Percentiles rank a stretch among this genome's conserved stretches.
These are phyloP conservation scores for Oxyteleia sp. DNA, from an alignment of 2,888 invertebrate species.

Conservation along the genomic window DNA sequence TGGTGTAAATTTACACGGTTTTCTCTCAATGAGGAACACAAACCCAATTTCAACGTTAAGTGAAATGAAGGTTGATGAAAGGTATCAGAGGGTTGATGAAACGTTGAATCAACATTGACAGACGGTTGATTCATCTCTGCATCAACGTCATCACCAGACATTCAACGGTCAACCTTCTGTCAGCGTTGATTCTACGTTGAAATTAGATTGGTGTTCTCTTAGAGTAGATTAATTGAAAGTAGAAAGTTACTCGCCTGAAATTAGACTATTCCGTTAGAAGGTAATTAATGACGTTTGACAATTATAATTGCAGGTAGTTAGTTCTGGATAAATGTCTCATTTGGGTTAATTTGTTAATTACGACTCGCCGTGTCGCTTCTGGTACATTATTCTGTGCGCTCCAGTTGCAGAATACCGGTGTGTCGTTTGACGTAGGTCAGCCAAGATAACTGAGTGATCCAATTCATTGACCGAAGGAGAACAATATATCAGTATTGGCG, in stretches of 20 bases:
- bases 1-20: too few species aligned
- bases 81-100: too few species aligned
- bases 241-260: background rate
- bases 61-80: too few species aligned
- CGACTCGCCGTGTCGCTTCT: constrained; percentile 3
- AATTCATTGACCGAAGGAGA: background rate
- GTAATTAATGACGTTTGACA: constrained; percentile 22
- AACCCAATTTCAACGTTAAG: too few species aligned
- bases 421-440: constrained; percentile 6
- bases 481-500: constrained; percentile 3
- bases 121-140: too few species aligned
- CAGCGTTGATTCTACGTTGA: too few species aligned
- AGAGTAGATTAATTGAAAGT: background rate
- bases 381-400: constrained; percentile 16
- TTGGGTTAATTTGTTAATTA: constrained; percentile 21
- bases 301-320: constrained; percentile 18
- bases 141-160: too few species aligned
- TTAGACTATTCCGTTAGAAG: constrained; percentile 13
- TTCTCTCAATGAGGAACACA: too few species aligned
- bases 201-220: too few species aligned
- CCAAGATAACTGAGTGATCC: background rate
- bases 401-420: background rate
- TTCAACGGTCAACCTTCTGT: too few species aligned
- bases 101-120: too few species aligned
- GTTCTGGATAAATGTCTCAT: constrained; percentile 31